These are phyloP conservation scores for Bombus impatiens DNA, from an alignment of 1,140 invertebrate species.

Conservation along the genomic window DNA sequence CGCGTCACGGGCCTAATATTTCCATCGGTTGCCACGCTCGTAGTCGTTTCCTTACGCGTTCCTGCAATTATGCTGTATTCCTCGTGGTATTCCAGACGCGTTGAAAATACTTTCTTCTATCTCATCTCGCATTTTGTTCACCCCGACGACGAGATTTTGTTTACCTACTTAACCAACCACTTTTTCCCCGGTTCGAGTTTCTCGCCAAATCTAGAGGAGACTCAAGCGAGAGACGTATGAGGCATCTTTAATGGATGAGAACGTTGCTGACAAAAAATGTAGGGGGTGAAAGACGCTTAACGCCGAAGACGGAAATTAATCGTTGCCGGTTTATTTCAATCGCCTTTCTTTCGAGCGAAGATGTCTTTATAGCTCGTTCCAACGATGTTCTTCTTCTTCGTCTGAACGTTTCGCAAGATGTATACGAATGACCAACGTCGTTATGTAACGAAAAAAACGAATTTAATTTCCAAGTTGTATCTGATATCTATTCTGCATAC, in stretches of 20 bases:
- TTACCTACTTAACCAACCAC: conserved; percentile 18
- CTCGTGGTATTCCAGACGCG: not conserved
- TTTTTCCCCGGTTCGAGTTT: not conserved
- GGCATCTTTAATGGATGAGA: conserved; percentile 45
- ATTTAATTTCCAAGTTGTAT: no score
- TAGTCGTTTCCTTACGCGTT: no score
- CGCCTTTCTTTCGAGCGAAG: not conserved
- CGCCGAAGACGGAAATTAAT: conserved; percentile 8
- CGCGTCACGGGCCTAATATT: no score
- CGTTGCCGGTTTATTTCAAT: not conserved
- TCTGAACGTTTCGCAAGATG: not conserved
- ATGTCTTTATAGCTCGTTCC: not conserved
- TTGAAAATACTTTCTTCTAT: not conserved
- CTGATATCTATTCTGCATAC: no score
- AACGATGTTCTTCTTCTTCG: not conserved
- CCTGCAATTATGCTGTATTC: no score
- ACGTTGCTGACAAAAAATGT: conserved; percentile 24
- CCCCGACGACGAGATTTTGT: not conserved
- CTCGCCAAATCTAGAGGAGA: not conserved
- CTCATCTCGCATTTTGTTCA: not conserved
- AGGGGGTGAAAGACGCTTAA: not conserved
- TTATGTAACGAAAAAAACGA: not conserved
- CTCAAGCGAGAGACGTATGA: conserved; percentile 10
- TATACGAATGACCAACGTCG: no score
- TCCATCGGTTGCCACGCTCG: no score